These are phyloP conservation scores for Erpornis zantholeuca DNA, from an alignment of 2,113 vertebrate genomes.

Conservation along the genomic window DNA sequence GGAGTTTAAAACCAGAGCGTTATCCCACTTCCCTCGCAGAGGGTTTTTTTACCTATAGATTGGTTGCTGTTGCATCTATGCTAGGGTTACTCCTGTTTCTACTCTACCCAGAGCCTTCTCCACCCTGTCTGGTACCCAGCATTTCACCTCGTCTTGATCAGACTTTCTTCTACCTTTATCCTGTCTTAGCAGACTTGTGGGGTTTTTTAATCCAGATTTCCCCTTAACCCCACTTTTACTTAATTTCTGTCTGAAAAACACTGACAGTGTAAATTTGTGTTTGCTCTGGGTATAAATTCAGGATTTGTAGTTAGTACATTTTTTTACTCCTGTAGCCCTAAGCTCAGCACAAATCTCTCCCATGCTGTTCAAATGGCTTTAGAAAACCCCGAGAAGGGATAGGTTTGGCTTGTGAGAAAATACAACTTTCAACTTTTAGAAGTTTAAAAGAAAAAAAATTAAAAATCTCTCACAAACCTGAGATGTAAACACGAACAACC, in stretches of 20 bases:
- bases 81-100: neutral
- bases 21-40: rapidly evolving
- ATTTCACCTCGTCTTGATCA: neutral
- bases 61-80: neutral
- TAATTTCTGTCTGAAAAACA: neutral
- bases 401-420: neutral
- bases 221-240: neutral
- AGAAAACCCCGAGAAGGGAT: neutral
- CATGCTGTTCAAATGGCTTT: neutral
- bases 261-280: neutral
- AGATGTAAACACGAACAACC: neutral
- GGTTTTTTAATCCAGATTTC: neutral
- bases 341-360: neutral
- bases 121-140: neutral
- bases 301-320: neutral
- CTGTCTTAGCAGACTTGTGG: neutral
- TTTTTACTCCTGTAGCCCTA: neutral
- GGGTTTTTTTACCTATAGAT: neutral
- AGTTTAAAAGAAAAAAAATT: neutral
- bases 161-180: neutral
- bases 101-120: neutral
- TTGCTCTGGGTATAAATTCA: neutral
- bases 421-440: neutral
- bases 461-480: neutral
- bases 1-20: neutral